Base-by-base conservation (phyloP, 92 coral and sea anemone species). In the Phenganax marumi region DNA sequence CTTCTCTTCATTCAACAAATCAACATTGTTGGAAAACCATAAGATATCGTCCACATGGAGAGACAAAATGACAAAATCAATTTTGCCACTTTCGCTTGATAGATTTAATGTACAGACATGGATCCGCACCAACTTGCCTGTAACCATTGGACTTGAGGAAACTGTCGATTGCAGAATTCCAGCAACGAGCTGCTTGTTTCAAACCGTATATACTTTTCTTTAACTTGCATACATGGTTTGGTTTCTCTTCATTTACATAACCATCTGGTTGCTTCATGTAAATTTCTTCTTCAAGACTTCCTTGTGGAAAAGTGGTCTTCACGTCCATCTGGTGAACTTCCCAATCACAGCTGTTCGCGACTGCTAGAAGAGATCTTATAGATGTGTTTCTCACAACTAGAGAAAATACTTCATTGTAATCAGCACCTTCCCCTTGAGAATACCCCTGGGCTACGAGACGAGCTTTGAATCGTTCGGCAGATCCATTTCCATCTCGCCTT, bases 181-280 rank as follows among this genome's bases (percentile, higher is more conserved):
- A 76, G 17, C 81, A 76, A 10, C 81, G 19, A 7, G 81, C 73
- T 5, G 81, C 46, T 76, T 77, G 82, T 17, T 77, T 26, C 18
- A 77, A 58, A n/a, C n/a, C n/a, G n/a, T 77, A 77, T 2, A 77
- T 19, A 9, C 82, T 25, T 58, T 53, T 77, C 17, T 19, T 11
- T 46, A 77, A 39, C 68, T 77, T 77, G 50, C 82, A 77, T 24
- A 77, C 82, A n/a, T 1, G 33, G 25, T 77, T 58, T 1, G 82
- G 82, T 33, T 53, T 55, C 43, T 17, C 46, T 54, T 19, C 33
- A 16, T 76, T 64, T 17, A 52, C 71, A 4, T 52, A 76, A 23
- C 81, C 81, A n/a, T 54, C 81, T 3, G 81, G 70, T 33, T 76
- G 81, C 48, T 76, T 76, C 81, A 76, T 76, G 22, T 7, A 76